Percentiles rank a stretch among this genome's conserved stretches.
phyloP scores from a whole-genome alignment of 2,797 vertebrate genomes.

The Labroides dimidiatus region DNA sequence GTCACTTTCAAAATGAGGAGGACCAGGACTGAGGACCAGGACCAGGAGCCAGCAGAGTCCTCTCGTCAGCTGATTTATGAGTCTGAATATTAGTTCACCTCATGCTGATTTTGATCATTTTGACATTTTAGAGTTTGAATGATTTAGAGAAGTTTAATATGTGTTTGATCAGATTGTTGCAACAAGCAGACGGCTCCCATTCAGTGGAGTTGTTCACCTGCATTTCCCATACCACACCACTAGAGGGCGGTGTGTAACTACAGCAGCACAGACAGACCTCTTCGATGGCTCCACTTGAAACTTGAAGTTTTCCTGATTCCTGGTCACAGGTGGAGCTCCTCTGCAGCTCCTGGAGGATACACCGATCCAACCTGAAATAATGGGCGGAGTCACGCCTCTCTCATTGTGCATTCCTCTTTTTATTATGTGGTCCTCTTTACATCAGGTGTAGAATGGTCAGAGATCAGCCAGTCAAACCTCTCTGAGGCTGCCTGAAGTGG shows the following conservation, averaged over 20 bases:
- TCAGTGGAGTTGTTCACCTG: too few species aligned
- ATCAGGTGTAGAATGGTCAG: constrained; percentile 53
- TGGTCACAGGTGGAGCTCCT: background rate
- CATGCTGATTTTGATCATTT: too few species aligned
- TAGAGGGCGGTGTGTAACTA: constrained; percentile 47
- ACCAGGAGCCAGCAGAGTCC: too few species aligned
- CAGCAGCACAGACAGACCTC: constrained; percentile 1
- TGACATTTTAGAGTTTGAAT: too few species aligned
- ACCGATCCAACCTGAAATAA: constrained; percentile 30
- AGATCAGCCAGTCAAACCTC: constrained; percentile 26
- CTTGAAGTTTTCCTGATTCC: too few species aligned
- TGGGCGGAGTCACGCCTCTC: background rate
- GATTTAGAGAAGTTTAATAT: too few species aligned
- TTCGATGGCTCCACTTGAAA: background rate
- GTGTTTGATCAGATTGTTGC: too few species aligned
- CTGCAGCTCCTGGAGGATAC: constrained; percentile 8
- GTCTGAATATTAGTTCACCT: too few species aligned
- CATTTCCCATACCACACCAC: constrained; percentile 9
- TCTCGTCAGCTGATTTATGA: too few species aligned
- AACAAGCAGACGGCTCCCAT: too few species aligned
- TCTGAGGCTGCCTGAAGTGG: constrained; percentile 52
- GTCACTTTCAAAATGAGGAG: too few species aligned
- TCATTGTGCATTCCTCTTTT: constrained; percentile 69
- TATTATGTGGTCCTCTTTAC: constrained; percentile 69
- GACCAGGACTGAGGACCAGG: too few species aligned